Conservation (phyloP, 1,140 invertebrate genomes). For the Caenorhabditis latens region DNA sequence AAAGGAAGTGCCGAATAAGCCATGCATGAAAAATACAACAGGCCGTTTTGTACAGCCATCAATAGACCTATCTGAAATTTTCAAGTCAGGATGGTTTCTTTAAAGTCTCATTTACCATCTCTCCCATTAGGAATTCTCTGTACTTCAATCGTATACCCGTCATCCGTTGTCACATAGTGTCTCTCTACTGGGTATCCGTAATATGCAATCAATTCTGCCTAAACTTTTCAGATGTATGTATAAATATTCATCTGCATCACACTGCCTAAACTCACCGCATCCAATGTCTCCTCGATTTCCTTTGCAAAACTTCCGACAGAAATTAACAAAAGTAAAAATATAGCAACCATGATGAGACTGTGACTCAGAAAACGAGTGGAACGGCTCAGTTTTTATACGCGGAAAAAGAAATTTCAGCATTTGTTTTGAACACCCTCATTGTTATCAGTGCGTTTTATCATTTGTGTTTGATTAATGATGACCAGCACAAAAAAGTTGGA, state of each 20-base stretch:
- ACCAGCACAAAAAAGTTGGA: not conserved
- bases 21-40: constrained; percentile 83
- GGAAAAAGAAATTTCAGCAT: not conserved
- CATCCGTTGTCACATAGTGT: constrained; percentile 83
- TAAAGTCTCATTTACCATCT: constrained; percentile 78
- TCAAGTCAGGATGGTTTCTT: not conserved
- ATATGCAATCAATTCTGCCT: constrained; percentile 67
- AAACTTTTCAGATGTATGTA: not conserved
- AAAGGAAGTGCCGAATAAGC: constrained; percentile 84
- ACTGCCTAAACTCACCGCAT: not conserved
- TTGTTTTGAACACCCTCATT: constrained; percentile 4
- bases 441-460: not conserved
- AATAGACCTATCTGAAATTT: not conserved
- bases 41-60: constrained; percentile 55
- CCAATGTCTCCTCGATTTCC: constrained; percentile 30
- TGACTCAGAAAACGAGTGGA: not conserved
- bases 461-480: constrained; percentile 1
- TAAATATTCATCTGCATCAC: not conserved
- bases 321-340: not conserved
- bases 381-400: not conserved
- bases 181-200: constrained; percentile 83
- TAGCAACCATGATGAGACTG: not conserved
- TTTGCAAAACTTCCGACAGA: not conserved
- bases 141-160: constrained; percentile 84
- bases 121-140: constrained; percentile 82